phyloP scores from a whole-genome alignment of 2,113 vertebrate species.

The Hypocryptadius cinnamomeus region DNA sequence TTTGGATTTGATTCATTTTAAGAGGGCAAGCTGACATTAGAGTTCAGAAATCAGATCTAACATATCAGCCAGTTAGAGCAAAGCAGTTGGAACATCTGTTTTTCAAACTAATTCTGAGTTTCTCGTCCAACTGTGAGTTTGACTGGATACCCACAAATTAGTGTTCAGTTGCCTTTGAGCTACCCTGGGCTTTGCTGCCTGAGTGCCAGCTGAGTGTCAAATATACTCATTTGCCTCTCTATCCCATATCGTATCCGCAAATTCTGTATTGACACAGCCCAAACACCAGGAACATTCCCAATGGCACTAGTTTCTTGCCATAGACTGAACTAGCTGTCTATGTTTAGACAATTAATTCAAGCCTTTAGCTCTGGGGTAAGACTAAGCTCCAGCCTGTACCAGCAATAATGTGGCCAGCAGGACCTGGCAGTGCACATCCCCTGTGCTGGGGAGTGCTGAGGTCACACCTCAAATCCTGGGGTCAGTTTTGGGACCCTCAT shows the following conservation, averaged over 20 bases:
- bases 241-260: not conserved
- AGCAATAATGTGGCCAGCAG: not conserved
- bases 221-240: not conserved
- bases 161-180: not conserved
- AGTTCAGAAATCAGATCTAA: not conserved
- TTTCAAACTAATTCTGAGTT: not conserved
- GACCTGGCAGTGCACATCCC: fast-evolving
- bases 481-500: not conserved
- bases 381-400: not conserved
- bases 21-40: not conserved
- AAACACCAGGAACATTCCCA: not conserved
- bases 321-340: not conserved
- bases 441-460: not conserved
- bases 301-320: not conserved
- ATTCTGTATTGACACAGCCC: not conserved
- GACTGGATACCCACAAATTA: not conserved
- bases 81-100: not conserved
- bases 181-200: not conserved
- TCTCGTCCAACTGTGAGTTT: not conserved
- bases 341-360: not conserved
- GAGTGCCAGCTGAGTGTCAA: not conserved
- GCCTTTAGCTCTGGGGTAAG: not conserved
- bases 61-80: not conserved
- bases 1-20: not conserved
- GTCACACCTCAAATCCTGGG: fast-evolving